Base-by-base conservation (phyloP, 2,113 vertebrate species). In the Hippopotamus amphibius region DNA sequence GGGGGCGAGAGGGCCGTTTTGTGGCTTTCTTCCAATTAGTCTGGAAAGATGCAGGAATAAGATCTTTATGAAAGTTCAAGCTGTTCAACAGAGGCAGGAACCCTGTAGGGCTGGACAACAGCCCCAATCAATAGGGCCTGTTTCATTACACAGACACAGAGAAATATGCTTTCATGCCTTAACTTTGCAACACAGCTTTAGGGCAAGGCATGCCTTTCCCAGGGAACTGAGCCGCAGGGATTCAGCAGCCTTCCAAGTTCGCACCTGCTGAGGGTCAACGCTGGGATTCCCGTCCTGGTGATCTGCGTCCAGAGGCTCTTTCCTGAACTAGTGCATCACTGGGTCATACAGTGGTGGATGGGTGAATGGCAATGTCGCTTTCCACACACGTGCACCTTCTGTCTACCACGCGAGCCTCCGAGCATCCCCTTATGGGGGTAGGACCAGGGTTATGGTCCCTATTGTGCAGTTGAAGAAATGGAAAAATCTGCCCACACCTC, bases 341-440 rank as follows among this genome's bases (percentile, higher is more conserved):
- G 30, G 43, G 17, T 28, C 4, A 41, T 41, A 50, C 2, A 13
- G 7, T 17, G 7, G 9, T 9, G 7, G 68, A 30, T 1, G 0
- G 8, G 3, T 24, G 28, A 19, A 19, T 19, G 43, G 17, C 17
- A 30, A 41, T 16, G 21, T 3, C 48, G 4, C 1, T 53, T 88
- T 46, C 50, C 33, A 55, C 19, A 48, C 3, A 17, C 1, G 59
- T 0, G 1, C 61, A 61, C 0, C 0, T 7, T 15, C 59, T 24
- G 2, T 65, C 30, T 80, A 5, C 41, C 1, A 0, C 7, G 6
- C 7, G 7, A 71, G 55, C 3, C 41, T 72, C 24, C 8, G 1
- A 19, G n/a, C 8, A 37, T 46, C 41, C 10, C 28, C 43, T 0
- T 55, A 6, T 5, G 3, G 28, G 7, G 5, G 16, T 28, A 26